Evolutionary conservation across 2,797 vertebrate species (phyloP), one percentile per base, ranked within the genome.

Genomic region (Glossophaga mutica): DNA sequence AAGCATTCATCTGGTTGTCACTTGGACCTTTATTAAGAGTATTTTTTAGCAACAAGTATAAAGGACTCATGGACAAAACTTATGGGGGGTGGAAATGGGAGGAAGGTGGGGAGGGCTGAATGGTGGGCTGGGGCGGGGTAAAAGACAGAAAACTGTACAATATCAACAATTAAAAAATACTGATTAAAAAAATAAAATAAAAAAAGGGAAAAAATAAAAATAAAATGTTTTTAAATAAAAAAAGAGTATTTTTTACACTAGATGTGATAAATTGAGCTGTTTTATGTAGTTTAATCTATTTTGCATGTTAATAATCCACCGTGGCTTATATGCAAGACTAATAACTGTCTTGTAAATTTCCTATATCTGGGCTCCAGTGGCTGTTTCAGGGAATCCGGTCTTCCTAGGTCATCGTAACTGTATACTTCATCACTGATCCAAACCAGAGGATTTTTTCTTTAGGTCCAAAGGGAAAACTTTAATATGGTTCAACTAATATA

Each of bases 251-350:
- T 92, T 96, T 95, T 94, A 78, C 85, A 34, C 26, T 70, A n/a
- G 10, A 34, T 91, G 29, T 95, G 88, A 94, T 78, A 55, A 91
- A 97, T 89, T 94, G 37, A 83, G 18, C 48, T 90, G 32, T 65
- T 97, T 86, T 91, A 48, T 93, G 19, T 78, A 77, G 59, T 67
- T 86, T 87, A 90, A 94, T 95, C 57, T 95, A 83, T 92, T 95
- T 96, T 94, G 19, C 82, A 70, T 92, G 48, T 81, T 95, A 92
- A 77, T 94, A 84, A 86, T 39, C 46, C 59, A 92, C 39, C 18
- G 12, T 42, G 32, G 42, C 6, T 90, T 86, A 73, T 74, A 24
- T n/a, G 3, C 32, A 96, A 90, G 74, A 81, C 52, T 37, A 59
- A 7, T 37, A 59, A 7, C 32, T 6, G 26, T 15, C 65, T 94